Conservation (phyloP, 2,113 vertebrate genomes). For the Megaceryle maxima region DNA sequence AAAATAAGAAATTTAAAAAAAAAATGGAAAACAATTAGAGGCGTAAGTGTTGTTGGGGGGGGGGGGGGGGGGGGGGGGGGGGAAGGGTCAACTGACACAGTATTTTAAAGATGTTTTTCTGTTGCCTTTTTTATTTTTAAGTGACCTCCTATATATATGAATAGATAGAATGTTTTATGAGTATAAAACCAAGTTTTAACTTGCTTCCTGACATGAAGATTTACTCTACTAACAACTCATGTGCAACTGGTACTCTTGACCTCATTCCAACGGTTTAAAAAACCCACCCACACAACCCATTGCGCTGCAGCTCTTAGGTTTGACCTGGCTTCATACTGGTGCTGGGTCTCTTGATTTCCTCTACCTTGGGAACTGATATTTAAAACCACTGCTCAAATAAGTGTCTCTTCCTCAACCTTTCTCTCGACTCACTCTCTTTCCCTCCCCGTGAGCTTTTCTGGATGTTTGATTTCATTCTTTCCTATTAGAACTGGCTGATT, state of each 20-base stretch:
- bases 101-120: conserved; percentile 70
- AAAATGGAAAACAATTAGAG: no score
- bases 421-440: not conserved
- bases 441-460: conserved; percentile 17
- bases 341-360: conserved; percentile 53
- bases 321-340: conserved; percentile 57
- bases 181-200: conserved; percentile 64
- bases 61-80: not conserved
- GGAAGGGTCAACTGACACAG: conserved; percentile 65
- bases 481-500: conserved; percentile 61
- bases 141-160: conserved; percentile 74
- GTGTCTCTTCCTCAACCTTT: conserved; percentile 53
- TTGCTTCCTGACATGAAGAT: conserved; percentile 68
- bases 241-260: conserved; percentile 77
- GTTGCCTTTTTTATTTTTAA: conserved; percentile 77
- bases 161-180: conserved; percentile 71
- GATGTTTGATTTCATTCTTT: conserved; percentile 65
- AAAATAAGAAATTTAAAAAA: no score
- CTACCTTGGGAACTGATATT: conserved; percentile 56
- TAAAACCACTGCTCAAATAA: conserved; percentile 72
- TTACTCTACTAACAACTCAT: conserved; percentile 68
- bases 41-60: no score
- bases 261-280: conserved; percentile 67
- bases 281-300: conserved; percentile 59
- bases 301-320: conserved; percentile 59